A percentile compares a stretch with the other conserved stretches of the same genome.
phyloP scores from a whole-genome alignment of 2,888 invertebrate genomes.

The Germaria angustata region DNA sequence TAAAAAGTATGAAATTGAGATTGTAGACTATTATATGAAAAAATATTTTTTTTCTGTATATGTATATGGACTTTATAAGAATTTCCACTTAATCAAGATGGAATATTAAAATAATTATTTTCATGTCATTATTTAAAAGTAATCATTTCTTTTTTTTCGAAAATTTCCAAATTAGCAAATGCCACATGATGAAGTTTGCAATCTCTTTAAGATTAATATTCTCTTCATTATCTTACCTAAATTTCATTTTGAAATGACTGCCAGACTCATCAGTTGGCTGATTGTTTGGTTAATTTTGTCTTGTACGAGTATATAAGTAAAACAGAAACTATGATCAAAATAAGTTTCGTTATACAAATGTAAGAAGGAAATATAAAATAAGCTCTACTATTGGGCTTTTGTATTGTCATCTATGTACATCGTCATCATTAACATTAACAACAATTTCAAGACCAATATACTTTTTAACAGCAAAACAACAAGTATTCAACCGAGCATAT shows the following conservation, averaged over 20 bases:
- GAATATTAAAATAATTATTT: too few species aligned
- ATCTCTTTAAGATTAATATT: too few species aligned
- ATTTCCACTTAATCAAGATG: too few species aligned
- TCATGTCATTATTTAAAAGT: too few species aligned
- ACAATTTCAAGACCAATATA: not conserved
- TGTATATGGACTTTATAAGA: too few species aligned
- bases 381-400: slow-evolving; percentile 41
- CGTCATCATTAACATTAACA: not conserved
- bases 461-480: not conserved
- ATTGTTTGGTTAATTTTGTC: not conserved
- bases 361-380: slow-evolving; percentile 42
- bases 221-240: too few species aligned
- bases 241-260: not conserved
- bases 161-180: too few species aligned
- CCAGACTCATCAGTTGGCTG: not conserved
- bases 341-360: slow-evolving; percentile 28
- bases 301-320: not conserved
- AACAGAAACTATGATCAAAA: not conserved
- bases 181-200: too few species aligned
- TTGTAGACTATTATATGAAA: too few species aligned
- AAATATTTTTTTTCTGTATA: too few species aligned
- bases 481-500: not conserved
- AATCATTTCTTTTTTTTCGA: too few species aligned
- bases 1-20: too few species aligned
- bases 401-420: slow-evolving; percentile 6